These are phyloP conservation scores for Gymnorhina tibicen DNA, from an alignment of 2,113 vertebrate genomes.

Conservation along the genomic window DNA sequence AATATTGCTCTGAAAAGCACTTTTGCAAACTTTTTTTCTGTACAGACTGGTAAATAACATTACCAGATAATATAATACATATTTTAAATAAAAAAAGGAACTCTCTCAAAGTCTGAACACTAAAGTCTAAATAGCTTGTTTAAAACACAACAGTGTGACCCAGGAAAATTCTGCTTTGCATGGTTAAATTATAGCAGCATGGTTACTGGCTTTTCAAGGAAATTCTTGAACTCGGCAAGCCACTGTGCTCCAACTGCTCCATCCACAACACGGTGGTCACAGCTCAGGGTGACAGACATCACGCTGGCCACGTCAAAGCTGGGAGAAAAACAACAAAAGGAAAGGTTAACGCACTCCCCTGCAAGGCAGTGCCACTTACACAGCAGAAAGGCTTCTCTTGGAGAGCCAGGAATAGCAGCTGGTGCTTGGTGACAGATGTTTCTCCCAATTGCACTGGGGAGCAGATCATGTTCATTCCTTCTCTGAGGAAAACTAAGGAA, in stretches of 20 bases:
- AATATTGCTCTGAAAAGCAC: conserved; percentile 59
- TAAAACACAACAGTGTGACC: conserved; percentile 65
- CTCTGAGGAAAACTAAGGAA: not conserved
- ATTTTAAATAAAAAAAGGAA: conserved; percentile 69
- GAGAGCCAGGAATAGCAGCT: not conserved
- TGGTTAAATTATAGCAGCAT: conserved; percentile 84
- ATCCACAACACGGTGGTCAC: conserved; percentile 92
- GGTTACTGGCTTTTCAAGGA: conserved; percentile 89
- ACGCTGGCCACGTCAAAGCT: conserved; percentile 91
- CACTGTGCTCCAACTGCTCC: conserved; percentile 94
- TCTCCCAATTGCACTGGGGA: not conserved
- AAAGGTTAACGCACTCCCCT: not conserved
- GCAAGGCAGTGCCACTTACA: not conserved
- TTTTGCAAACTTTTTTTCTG: conserved; percentile 69
- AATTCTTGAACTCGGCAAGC: conserved; percentile 92
- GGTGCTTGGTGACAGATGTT: not conserved
- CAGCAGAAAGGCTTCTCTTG: not conserved
- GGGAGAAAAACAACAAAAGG: not conserved
- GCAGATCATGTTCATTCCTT: not conserved
- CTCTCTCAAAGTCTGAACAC: conserved; percentile 62
- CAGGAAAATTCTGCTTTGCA: conserved; percentile 32
- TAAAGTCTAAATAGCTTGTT: conserved; percentile 72
- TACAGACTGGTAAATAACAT: conserved; percentile 69
- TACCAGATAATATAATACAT: conserved; percentile 68
- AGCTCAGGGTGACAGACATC: conserved; percentile 97